Percentiles rank a stretch among this genome's conserved stretches.
phyloP scores from a whole-genome alignment of 2,797 vertebrate genomes.

The Eulemur mongoz region DNA sequence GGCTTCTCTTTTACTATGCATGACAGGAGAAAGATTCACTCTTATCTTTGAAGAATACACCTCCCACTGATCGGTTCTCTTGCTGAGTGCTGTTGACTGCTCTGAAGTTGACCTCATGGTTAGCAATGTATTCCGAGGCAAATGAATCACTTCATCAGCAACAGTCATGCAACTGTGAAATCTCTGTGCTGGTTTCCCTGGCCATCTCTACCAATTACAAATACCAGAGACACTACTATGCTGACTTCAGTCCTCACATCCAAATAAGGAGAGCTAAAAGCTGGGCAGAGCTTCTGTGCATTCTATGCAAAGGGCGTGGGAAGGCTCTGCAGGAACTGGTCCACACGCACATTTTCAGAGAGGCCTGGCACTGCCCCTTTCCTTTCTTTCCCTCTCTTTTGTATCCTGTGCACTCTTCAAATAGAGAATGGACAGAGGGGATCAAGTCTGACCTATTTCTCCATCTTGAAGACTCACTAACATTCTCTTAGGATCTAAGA shows the following conservation, averaged over 20 bases:
- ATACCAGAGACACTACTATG: slow-evolving; percentile 29
- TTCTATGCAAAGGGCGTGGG: neutral
- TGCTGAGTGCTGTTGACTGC: neutral
- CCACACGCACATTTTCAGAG: neutral
- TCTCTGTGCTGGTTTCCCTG: slow-evolving; percentile 13
- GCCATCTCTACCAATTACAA: slow-evolving; percentile 17
- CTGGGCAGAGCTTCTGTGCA: neutral
- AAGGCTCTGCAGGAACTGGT: neutral
- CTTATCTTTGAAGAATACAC: neutral
- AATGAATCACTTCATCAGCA: slow-evolving; percentile 60
- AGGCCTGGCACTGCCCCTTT: too few species aligned
- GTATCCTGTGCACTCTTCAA: neutral
- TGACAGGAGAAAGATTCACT: neutral
- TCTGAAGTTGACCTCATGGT: slow-evolving; percentile 46
- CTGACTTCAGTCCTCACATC: slow-evolving; percentile 25
- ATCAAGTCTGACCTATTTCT: neutral
- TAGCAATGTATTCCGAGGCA: slow-evolving; percentile 39
- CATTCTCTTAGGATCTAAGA: neutral
- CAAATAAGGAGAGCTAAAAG: neutral
- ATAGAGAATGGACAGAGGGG: neutral
- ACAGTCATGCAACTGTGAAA: slow-evolving; percentile 10
- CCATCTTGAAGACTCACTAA: neutral
- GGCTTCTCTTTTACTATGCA: neutral
- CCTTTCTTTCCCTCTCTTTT: neutral
- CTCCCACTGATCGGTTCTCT: neutral